Percentiles rank a stretch among this genome's conserved stretches.
These are phyloP conservation scores for Hyperoodon ampullatus DNA, from an alignment of 2,113 vertebrate genomes.

Conservation along the genomic window DNA sequence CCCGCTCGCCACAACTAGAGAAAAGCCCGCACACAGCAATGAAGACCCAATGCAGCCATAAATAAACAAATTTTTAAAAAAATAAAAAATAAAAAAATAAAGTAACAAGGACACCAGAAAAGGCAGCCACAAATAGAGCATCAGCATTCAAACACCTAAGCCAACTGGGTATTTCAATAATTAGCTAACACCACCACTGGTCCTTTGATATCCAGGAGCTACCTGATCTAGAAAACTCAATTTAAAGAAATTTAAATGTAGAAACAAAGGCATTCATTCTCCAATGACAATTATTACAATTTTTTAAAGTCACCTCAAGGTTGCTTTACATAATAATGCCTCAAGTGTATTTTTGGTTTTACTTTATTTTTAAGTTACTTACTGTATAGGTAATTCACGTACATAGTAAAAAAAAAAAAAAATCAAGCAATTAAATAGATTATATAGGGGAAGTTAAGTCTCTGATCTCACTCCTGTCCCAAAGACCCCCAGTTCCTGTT, in stretches of 20 bases:
- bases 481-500: not conserved
- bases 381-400: not conserved
- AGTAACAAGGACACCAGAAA: not conserved
- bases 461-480: not conserved
- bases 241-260: not conserved
- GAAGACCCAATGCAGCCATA: too few relatives aligned
- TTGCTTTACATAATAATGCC: not conserved
- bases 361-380: not conserved
- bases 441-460: not conserved
- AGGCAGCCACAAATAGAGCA: not conserved
- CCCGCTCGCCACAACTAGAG: too few relatives aligned
- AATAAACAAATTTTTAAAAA: too few relatives aligned
- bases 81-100: not conserved
- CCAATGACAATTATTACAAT: not conserved
- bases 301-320: not conserved
- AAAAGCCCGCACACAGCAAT: too few relatives aligned
- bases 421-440: not conserved
- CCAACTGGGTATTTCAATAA: not conserved
- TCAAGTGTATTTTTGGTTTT: not conserved
- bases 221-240: not conserved
- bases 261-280: not conserved
- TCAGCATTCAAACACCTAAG: not conserved
- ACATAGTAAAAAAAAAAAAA: not conserved
- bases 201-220: not conserved
- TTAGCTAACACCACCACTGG: not conserved